A percentile compares a stretch with the other conserved stretches of the same genome.
These are phyloP conservation scores for Glaucidium brasilianum DNA, from an alignment of 2,113 vertebrate species.

Conservation along the genomic window DNA sequence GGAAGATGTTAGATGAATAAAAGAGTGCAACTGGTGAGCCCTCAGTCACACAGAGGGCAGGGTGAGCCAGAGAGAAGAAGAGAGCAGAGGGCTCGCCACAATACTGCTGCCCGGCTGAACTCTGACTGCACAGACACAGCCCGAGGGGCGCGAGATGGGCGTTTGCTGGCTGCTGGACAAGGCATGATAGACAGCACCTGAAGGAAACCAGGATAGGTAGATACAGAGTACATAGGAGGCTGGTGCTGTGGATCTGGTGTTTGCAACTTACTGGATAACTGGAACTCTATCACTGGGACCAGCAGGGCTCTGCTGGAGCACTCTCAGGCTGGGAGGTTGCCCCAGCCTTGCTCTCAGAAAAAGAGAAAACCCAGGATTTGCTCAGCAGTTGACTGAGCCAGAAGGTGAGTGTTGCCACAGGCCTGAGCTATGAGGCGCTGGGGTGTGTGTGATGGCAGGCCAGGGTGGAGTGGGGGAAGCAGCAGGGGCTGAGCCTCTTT, in stretches of 20 bases:
- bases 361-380: not conserved
- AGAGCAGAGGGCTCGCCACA: rapidly evolving
- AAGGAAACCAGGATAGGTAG: not conserved
- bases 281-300: not conserved
- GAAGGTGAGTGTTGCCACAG: rapidly evolving
- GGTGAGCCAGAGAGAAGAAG: not conserved
- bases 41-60: not conserved
- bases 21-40: not conserved
- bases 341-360: not conserved
- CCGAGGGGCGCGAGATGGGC: not conserved
- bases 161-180: not conserved
- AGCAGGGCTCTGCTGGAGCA: not conserved
- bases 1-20: not conserved
- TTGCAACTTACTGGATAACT: not conserved
- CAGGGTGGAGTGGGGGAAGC: rapidly evolving
- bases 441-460: not conserved
- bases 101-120: not conserved
- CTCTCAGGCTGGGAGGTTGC: not conserved
- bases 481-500: not conserved
- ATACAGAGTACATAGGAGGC: not conserved
- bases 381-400: not conserved
- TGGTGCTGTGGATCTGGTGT: not conserved
- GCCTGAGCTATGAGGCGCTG: not conserved
- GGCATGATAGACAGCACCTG: not conserved
- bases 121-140: rapidly evolving